Percentiles rank a stretch among this genome's conserved stretches.
phyloP scores from a whole-genome alignment of 1,140 invertebrate species.

The Parasteatoda tepidariorum region DNA sequence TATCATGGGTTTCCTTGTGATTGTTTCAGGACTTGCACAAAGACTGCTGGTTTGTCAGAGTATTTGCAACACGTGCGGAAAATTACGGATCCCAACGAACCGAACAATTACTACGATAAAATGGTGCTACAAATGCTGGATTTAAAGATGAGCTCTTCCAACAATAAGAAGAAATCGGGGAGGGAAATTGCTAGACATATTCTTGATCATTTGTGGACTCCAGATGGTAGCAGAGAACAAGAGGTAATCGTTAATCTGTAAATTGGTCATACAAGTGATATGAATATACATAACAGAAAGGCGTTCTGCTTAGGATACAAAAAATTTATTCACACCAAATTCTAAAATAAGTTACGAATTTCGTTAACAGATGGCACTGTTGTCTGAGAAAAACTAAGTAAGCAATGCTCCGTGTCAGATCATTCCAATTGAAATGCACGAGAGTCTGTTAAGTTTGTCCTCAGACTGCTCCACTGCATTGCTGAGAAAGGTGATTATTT shows the following conservation, averaged over 20 bases:
- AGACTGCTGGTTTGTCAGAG: constrained; percentile 1
- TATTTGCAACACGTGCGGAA: constrained; percentile 25
- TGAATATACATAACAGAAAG: no score
- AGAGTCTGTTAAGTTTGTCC: no score
- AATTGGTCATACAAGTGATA: no score
- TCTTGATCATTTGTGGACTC: constrained; percentile 59
- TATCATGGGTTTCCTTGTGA: constrained; percentile 62
- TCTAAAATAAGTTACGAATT: no score
- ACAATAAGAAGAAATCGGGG: constrained; percentile 58
- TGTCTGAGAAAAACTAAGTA: no score
- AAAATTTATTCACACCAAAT: no score
- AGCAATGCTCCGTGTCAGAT: no score
- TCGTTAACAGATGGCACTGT: no score
- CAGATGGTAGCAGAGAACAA: neutral
- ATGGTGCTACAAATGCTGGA: constrained; percentile 57
- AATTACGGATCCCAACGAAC: constrained; percentile 24
- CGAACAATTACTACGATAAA: constrained; percentile 27
- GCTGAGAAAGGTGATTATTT: no score
- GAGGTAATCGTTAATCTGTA: constrained; percentile 8
- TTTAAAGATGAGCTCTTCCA: constrained; percentile 58
- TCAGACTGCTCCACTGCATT: no score
- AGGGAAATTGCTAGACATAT: constrained; percentile 60
- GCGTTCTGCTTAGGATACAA: no score
- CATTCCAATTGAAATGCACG: no score
- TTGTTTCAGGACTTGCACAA: constrained; percentile 41